phyloP scores from a whole-genome alignment of 2,797 vertebrate species.

The Hemitrygon akajei region DNA sequence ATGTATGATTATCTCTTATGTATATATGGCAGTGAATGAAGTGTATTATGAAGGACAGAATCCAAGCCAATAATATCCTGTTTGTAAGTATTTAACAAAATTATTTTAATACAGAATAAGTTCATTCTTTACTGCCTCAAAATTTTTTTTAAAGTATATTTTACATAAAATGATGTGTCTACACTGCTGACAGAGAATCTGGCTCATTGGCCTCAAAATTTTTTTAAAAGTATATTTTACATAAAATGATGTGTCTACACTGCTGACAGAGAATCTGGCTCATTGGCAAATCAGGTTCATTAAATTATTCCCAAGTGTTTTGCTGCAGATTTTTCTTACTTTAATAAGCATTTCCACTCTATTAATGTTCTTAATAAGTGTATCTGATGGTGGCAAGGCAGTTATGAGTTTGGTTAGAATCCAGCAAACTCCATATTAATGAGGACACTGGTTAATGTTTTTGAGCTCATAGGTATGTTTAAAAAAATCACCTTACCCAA shows the following conservation, averaged over 20 bases:
- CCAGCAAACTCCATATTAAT: neutral
- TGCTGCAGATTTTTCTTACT: slow-evolving; percentile 5
- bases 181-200: neutral
- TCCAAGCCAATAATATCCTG: neutral
- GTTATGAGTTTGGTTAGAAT: neutral
- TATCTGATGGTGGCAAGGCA: neutral
- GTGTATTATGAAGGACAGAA: neutral
- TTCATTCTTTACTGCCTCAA: neutral
- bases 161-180: neutral
- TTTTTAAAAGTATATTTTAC: neutral
- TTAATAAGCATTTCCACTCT: neutral
- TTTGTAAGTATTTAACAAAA: neutral
- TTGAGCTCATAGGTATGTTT: neutral
- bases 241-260: neutral
- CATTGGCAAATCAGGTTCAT: neutral
- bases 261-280: neutral
- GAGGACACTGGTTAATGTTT: neutral
- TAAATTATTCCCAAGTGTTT: slow-evolving; percentile 15
- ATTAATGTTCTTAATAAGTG: neutral
- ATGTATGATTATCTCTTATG: neutral
- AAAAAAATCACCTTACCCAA: neutral
- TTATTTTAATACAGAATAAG: slow-evolving; percentile 13
- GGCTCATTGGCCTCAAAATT: neutral
- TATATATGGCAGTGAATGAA: neutral
- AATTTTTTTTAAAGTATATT: neutral